Percentiles rank a stretch among this genome's conserved stretches.
phyloP scores from a whole-genome alignment of 1,140 invertebrate species.

The Bombus huntii region DNA sequence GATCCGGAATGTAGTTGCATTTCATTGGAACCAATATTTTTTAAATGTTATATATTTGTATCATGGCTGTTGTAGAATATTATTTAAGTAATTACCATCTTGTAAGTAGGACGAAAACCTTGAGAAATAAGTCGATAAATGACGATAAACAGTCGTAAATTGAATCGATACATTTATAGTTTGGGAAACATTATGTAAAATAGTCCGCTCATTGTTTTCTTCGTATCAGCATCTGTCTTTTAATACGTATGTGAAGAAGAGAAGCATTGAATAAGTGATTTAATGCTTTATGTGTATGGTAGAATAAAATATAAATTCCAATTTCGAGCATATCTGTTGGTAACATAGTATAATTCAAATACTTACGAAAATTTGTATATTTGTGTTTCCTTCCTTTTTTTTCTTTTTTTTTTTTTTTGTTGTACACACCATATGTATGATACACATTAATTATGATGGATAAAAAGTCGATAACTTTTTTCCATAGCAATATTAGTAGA shows the following conservation, averaged over 20 bases:
- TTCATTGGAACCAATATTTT: slow-evolving; percentile 40
- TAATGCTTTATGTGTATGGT: slow-evolving; percentile 35
- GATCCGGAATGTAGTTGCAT: slow-evolving; percentile 5
- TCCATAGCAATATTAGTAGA: slow-evolving; percentile 26
- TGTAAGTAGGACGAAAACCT: neutral
- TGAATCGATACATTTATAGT: slow-evolving; percentile 12
- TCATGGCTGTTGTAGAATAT: slow-evolving; percentile 37
- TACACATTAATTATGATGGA: neutral
- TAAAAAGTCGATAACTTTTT: neutral
- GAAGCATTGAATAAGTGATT: slow-evolving; percentile 15
- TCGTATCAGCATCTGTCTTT: slow-evolving; percentile 30
- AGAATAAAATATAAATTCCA: slow-evolving; percentile 25
- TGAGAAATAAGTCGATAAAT: slow-evolving; percentile 27
- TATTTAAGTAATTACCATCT: slow-evolving; percentile 17
- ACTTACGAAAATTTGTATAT: neutral
- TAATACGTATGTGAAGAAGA: slow-evolving; percentile 15
- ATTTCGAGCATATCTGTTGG: slow-evolving; percentile 4
- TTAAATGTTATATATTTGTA: slow-evolving; percentile 51
- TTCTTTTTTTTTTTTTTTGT: neutral
- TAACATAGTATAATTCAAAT: neutral
- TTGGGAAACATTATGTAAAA: slow-evolving; percentile 29
- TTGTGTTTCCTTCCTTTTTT: neutral
- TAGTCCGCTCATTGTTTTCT: slow-evolving; percentile 19
- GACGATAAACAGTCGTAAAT: neutral
- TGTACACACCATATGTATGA: neutral